phyloP scores from a whole-genome alignment of 2,113 vertebrate genomes.

The Brachyhypopomus gauderio region DNA sequence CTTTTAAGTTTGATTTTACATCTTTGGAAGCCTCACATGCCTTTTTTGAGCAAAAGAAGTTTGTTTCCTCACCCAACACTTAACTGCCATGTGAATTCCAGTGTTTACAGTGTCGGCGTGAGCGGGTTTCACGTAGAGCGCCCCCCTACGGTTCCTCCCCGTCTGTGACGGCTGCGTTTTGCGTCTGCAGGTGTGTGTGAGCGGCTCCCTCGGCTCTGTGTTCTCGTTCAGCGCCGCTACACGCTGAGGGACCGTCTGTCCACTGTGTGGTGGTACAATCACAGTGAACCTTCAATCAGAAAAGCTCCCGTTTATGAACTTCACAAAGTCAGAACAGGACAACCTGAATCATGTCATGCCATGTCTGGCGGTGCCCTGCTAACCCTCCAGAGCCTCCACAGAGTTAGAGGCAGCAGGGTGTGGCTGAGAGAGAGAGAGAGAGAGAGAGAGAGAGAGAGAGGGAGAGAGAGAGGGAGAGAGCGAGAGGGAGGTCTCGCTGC shows the following conservation, averaged over 20 bases:
- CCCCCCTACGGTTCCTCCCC: neutral
- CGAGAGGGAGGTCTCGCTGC: conserved; percentile 23
- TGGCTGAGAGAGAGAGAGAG: too few species aligned
- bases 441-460: too few species aligned
- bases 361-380: conserved; percentile 42
- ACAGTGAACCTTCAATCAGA: conserved; percentile 27
- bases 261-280: conserved; percentile 33
- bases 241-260: neutral
- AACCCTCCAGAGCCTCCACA: conserved; percentile 15
- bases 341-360: conserved; percentile 55
- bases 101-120: too few species aligned
- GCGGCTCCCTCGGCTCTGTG: neutral
- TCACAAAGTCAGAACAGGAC: conserved; percentile 34
- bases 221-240: neutral
- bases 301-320: conserved; percentile 17
- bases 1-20: too few species aligned
- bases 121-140: too few species aligned
- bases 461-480: too few species aligned
- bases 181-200: neutral
- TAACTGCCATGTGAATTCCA: too few species aligned
- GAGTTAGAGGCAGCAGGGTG: too few species aligned
- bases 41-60: too few species aligned
- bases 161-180: neutral
- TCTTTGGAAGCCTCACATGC: too few species aligned
- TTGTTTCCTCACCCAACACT: too few species aligned